Evolutionary conservation across 1,140 invertebrate species (phyloP).

Genomic region (Pseudomyrmex sp.): DNA sequence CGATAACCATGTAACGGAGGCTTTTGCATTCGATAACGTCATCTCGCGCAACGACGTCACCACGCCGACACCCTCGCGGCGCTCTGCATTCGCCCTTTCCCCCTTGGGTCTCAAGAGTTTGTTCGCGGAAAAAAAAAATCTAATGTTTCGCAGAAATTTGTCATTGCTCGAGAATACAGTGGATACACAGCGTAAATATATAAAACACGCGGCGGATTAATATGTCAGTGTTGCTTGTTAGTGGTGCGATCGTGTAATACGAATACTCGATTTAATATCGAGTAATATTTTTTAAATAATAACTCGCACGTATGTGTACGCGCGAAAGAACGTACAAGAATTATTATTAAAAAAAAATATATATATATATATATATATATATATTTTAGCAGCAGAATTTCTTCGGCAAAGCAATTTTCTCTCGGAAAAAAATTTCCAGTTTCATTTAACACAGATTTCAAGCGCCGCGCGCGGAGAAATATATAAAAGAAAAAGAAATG

Average conservation of each 20-base stretch:
- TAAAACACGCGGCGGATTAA: background rate
- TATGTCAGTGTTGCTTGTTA: background rate
- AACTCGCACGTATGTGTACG: too few relatives aligned
- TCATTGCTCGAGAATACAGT: slow-evolving; percentile 7
- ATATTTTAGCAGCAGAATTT: background rate
- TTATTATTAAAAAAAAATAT: too few relatives aligned
- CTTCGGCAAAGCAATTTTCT: slow-evolving; percentile 1
- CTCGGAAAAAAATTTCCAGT: background rate
- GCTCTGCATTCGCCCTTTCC: slow-evolving; percentile 22
- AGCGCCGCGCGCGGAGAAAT: background rate
- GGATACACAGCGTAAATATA: too few relatives aligned
- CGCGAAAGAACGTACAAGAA: too few relatives aligned
- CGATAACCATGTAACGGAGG: slow-evolving; percentile 59
- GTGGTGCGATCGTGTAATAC: background rate
- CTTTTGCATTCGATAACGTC: slow-evolving; percentile 62
- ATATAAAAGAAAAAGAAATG: background rate
- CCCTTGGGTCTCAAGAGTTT: slow-evolving; percentile 33
- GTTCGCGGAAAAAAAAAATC: slow-evolving; percentile 45
- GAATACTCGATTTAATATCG: background rate
- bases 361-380: background rate
- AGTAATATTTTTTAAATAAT: too few relatives aligned
- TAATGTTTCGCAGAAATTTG: slow-evolving; percentile 50
- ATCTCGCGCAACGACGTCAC: slow-evolving; percentile 59
- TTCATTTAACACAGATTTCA: background rate
- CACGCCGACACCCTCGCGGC: slow-evolving; percentile 49